Evolutionary conservation across 2,888 invertebrate species (phyloP).

Genomic region (Nasonia oneida): DNA sequence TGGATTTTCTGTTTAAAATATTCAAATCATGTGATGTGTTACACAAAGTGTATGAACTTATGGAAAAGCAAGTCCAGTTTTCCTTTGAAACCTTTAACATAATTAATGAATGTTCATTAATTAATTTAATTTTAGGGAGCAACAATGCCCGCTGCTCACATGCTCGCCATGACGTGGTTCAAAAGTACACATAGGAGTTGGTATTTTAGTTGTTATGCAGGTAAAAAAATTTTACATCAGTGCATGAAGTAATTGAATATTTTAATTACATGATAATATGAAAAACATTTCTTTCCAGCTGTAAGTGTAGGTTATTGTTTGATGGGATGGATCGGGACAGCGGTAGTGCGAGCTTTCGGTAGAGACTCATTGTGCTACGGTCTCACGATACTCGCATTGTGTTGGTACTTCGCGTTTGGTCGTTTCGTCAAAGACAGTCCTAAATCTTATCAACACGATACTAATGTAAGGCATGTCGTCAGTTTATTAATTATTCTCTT

Average conservation of each 20-base stretch:
- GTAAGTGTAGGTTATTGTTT: slow-evolving; percentile 82
- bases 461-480: slow-evolving; percentile 71
- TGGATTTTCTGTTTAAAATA: too few species aligned
- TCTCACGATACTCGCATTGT: slow-evolving; percentile 79
- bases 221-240: slow-evolving; percentile 70
- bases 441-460: slow-evolving; percentile 77
- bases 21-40: too few species aligned
- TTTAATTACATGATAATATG: slow-evolving; percentile 13
- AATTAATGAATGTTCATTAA: not conserved
- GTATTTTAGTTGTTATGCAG: slow-evolving; percentile 82
- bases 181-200: slow-evolving; percentile 81
- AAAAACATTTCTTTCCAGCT: slow-evolving; percentile 72
- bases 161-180: slow-evolving; percentile 83
- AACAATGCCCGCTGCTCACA: slow-evolving; percentile 83
- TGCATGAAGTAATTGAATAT: not conserved
- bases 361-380: slow-evolving; percentile 81
- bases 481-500: slow-evolving; percentile 45
- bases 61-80: too few species aligned
- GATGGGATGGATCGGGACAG: slow-evolving; percentile 81
- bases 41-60: too few species aligned
- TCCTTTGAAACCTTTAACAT: too few species aligned
- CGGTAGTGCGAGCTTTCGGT: slow-evolving; percentile 80
- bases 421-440: slow-evolving; percentile 82
- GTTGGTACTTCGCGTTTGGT: slow-evolving; percentile 82
- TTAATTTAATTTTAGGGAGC: slow-evolving; percentile 78